Percentiles rank a stretch among this genome's conserved stretches.
phyloP scores from a whole-genome alignment of 2,113 vertebrate genomes.

The Oophaga pumilio region DNA sequence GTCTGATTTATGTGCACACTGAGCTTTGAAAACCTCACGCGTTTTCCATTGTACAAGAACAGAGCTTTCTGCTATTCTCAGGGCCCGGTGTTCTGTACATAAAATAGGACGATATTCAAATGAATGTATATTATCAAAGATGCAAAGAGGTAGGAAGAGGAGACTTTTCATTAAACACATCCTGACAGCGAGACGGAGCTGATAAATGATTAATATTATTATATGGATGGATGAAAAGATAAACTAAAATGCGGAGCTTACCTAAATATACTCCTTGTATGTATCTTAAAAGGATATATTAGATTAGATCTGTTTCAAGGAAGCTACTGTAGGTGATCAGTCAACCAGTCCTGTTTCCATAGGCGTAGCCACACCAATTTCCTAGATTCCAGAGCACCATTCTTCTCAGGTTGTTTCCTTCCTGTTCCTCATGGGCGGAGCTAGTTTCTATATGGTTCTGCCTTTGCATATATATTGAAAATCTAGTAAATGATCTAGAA shows the following conservation, averaged over 20 bases:
- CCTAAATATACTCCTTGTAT: neutral
- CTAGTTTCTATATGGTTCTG: neutral
- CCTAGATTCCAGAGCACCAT: too few relatives aligned
- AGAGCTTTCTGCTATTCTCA: neutral
- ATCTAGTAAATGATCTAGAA: too few relatives aligned
- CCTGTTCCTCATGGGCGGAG: neutral
- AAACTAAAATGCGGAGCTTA: neutral
- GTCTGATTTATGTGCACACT: slow-evolving; percentile 22
- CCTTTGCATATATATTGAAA: too few relatives aligned
- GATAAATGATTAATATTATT: neutral
- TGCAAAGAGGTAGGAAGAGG: neutral
- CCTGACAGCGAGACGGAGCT: neutral
- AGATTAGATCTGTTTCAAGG: neutral
- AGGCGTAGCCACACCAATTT: too few relatives aligned
- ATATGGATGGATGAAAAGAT: neutral
- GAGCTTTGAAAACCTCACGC: slow-evolving; percentile 33
- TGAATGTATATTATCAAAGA: neutral
- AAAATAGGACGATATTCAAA: slow-evolving; percentile 3
- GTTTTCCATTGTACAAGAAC: slow-evolving; percentile 34
- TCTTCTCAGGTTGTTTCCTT: too few relatives aligned
- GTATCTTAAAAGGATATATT: neutral
- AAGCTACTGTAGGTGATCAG: neutral
- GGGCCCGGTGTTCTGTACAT: neutral
- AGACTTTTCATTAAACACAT: neutral
- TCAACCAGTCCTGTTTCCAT: neutral